Percentiles rank a stretch among this genome's conserved stretches.
These are phyloP conservation scores for Epistrophella euchroma DNA, from an alignment of 2,888 invertebrate species.

Conservation along the genomic window DNA sequence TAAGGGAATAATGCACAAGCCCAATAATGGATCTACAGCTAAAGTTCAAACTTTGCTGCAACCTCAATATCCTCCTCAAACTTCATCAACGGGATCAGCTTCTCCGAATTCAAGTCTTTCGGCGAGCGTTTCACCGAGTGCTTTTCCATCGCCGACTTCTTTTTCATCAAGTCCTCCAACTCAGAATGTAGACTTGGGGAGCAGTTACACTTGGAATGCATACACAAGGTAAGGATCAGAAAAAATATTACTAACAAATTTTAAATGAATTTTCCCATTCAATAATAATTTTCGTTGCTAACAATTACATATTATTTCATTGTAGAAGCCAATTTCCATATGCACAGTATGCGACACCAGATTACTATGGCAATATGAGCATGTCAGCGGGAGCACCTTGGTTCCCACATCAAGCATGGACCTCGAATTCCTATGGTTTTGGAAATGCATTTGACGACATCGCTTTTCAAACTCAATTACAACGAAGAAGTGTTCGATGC, in stretches of 20 bases:
- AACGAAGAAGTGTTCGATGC: slow-evolving; percentile 90
- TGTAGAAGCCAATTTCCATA: slow-evolving; percentile 82
- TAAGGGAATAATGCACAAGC: slow-evolving; percentile 58
- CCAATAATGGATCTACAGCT: slow-evolving; percentile 49
- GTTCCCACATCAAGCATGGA: slow-evolving; percentile 83
- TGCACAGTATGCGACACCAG: slow-evolving; percentile 82
- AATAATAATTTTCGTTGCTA: neutral
- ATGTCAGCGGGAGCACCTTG: slow-evolving; percentile 81
- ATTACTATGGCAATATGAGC: slow-evolving; percentile 83
- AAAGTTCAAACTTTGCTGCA: slow-evolving; percentile 72
- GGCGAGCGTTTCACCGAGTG: slow-evolving; percentile 83
- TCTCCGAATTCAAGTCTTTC: slow-evolving; percentile 82
- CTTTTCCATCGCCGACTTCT: slow-evolving; percentile 82
- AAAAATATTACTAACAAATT: neutral
- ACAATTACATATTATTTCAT: slow-evolving; percentile 11
- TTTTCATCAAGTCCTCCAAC: slow-evolving; percentile 81
- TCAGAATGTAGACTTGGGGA: slow-evolving; percentile 77
- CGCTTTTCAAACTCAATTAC: slow-evolving; percentile 85
- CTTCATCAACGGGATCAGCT: slow-evolving; percentile 83
- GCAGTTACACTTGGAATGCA: slow-evolving; percentile 81
- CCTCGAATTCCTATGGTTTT: slow-evolving; percentile 81
- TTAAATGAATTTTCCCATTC: neutral
- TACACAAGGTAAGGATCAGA: slow-evolving; percentile 80
- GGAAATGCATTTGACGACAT: slow-evolving; percentile 82
- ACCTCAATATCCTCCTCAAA: slow-evolving; percentile 83